Percentiles rank a stretch among this genome's conserved stretches.
These are phyloP conservation scores for Acanthornis magna DNA, from an alignment of 2,797 vertebrate genomes.

Conservation along the genomic window DNA sequence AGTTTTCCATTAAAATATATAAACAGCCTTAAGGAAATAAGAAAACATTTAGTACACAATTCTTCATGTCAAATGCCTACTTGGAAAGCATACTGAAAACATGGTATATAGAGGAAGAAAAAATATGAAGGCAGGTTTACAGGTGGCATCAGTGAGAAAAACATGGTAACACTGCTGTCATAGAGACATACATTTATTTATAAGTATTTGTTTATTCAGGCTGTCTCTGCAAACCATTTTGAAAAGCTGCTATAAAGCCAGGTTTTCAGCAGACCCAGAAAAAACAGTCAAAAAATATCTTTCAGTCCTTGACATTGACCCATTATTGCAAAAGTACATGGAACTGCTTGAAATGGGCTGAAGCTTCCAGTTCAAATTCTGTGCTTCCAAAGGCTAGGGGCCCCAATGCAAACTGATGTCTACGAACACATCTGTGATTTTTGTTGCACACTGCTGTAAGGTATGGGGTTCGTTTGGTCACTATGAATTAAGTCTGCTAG, in stretches of 20 bases:
- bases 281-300: background rate
- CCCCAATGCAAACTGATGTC: background rate
- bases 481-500: background rate
- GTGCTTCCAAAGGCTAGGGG: background rate
- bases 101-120: background rate
- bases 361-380: background rate
- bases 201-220: background rate
- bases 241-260: background rate
- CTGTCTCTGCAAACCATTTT: background rate
- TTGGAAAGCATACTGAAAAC: background rate
- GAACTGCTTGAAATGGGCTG: background rate
- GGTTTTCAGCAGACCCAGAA: background rate
- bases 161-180: accelerated
- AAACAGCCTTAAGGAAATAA: background rate
- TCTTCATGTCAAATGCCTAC: background rate
- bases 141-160: background rate
- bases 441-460: background rate
- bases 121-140: background rate
- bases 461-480: background rate
- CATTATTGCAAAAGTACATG: background rate
- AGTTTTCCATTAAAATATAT: background rate
- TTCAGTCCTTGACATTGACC: background rate
- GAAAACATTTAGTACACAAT: background rate
- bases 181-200: background rate
- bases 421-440: background rate